Evolutionary conservation across 2,888 invertebrate species (phyloP).

Genomic region (Heliconius ethilla): DNA sequence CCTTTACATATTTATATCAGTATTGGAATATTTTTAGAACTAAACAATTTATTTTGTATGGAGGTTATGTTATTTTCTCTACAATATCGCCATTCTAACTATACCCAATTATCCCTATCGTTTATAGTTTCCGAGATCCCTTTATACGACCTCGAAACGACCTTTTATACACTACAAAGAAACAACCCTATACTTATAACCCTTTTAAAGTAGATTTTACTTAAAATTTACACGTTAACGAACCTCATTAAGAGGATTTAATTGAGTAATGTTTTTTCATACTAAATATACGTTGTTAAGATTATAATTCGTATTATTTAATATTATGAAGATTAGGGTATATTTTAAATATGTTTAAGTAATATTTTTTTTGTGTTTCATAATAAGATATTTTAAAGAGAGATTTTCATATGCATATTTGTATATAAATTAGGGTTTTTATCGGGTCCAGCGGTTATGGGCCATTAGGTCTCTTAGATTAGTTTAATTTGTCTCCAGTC

Average conservation of each 20-base stretch:
- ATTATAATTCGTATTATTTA: constrained; percentile 6
- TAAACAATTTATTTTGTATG: background rate
- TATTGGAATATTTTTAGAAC: background rate
- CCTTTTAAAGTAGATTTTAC: constrained; percentile 18
- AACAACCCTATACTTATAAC: constrained; percentile 1
- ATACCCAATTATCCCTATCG: constrained; percentile 17
- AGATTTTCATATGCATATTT: background rate
- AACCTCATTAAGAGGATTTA: background rate
- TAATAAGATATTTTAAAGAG: background rate
- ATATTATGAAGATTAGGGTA: background rate
- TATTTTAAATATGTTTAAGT: background rate
- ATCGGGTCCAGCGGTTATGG: too few species aligned
- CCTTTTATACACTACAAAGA: constrained; percentile 3
- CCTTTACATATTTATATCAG: background rate
- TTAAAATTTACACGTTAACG: constrained; percentile 5
- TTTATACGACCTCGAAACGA: background rate
- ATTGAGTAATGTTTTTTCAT: constrained; percentile 15
- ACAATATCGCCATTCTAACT: constrained; percentile 4
- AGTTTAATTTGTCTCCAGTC: too few species aligned
- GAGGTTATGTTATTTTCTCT: background rate
- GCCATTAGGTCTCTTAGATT: too few species aligned
- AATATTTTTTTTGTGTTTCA: background rate
- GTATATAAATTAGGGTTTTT: too few species aligned
- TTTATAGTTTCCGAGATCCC: constrained; percentile 23
- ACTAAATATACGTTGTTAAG: constrained; percentile 1